phyloP scores from a whole-genome alignment of 2,888 invertebrate genomes.

The Homarus gammarus region DNA sequence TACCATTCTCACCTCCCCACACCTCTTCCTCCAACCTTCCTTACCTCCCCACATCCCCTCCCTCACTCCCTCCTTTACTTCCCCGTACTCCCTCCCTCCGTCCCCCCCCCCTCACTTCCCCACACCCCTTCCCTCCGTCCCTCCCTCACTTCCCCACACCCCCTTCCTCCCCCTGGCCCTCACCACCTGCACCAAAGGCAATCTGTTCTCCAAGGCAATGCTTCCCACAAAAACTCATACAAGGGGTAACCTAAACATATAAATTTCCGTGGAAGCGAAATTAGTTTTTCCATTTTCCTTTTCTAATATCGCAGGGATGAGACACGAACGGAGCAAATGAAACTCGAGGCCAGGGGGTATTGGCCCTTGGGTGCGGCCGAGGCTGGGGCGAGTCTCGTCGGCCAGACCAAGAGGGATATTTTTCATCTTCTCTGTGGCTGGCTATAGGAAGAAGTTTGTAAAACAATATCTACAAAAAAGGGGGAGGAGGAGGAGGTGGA shows the following conservation, averaged over 20 bases:
- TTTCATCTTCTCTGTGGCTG: conserved; percentile 61
- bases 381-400: conserved; percentile 3
- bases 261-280: conserved; percentile 70
- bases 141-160: background rate
- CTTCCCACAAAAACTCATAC: conserved; percentile 65
- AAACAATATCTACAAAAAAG: conserved; percentile 67
- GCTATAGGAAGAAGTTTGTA: conserved; percentile 70
- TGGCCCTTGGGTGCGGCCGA: conserved; percentile 31
- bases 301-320: conserved; percentile 73
- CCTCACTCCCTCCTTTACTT: background rate
- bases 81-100: background rate
- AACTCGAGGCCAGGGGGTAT: conserved; percentile 33
- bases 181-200: conserved; percentile 56
- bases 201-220: conserved; percentile 60
- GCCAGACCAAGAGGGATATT: conserved; percentile 47
- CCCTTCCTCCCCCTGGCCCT: conserved; percentile 7
- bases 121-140: background rate
- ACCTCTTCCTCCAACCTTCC: background rate
- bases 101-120: background rate
- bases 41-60: background rate
- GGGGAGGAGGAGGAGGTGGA: background rate
- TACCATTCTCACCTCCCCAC: background rate
- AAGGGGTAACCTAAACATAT: conserved; percentile 73
- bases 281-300: conserved; percentile 73
- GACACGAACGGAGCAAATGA: conserved; percentile 59